phyloP scores from a whole-genome alignment of 2,888 invertebrate species.

The Drosophila pseudotalamancana region DNA sequence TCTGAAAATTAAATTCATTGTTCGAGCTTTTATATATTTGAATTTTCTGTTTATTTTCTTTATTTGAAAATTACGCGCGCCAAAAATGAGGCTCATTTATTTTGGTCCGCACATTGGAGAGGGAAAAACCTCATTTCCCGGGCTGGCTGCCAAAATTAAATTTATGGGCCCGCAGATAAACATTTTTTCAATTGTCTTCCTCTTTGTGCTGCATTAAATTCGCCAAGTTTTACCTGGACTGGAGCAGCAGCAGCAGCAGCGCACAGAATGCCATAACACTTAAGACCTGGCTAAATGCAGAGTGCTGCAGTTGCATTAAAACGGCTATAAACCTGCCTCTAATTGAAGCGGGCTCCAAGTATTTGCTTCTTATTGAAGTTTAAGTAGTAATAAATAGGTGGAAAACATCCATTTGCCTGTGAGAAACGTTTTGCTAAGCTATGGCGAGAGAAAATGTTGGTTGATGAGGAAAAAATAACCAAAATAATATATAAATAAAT shows the following conservation, averaged over 20 bases:
- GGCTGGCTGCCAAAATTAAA: conserved; percentile 57
- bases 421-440: neutral
- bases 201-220: conserved; percentile 61
- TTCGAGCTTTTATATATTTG: conserved; percentile 14
- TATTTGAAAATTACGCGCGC: conserved; percentile 32
- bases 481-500: too few species aligned
- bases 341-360: neutral
- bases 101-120: conserved; percentile 62
- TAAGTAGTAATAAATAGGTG: conserved; percentile 2
- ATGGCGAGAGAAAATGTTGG: too few species aligned
- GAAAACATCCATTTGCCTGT: neutral
- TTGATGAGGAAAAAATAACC: too few species aligned
- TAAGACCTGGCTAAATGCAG: conserved; percentile 30
- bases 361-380: neutral
- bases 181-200: conserved; percentile 37
- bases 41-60: conserved; percentile 12
- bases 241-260: conserved; percentile 7
- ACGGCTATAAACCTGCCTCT: conserved; percentile 22
- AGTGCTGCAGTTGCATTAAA: conserved; percentile 21
- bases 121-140: neutral
- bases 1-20: conserved; percentile 52
- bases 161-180: conserved; percentile 66
- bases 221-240: conserved; percentile 49
- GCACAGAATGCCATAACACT: conserved; percentile 33
- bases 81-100: conserved; percentile 71